A percentile compares a stretch with the other conserved stretches of the same genome.
Conservation (phyloP, 2,797 vertebrate genomes). For the Anguilla megastoma region DNA sequence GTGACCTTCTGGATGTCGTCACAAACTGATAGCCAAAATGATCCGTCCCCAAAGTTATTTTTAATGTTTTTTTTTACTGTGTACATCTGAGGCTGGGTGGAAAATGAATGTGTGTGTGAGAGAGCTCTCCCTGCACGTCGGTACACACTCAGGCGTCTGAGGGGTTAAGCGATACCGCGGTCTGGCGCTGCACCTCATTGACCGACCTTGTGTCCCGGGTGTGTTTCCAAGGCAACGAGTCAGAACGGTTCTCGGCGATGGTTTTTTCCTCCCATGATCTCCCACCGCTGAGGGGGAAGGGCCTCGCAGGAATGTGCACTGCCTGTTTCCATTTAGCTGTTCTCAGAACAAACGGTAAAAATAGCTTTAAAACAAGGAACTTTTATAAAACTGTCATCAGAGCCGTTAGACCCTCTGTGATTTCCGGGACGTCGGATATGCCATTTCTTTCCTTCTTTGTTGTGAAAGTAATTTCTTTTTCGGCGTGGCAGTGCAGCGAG, state of each 20-base stretch:
- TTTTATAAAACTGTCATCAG: conserved; percentile 29
- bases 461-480: background rate
- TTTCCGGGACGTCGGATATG: conserved; percentile 24
- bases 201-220: background rate
- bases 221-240: background rate
- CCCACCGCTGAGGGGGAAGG: background rate
- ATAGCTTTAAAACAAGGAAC: conserved; percentile 28
- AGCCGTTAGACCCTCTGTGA: conserved; percentile 15
- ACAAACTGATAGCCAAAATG: no score
- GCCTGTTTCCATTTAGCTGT: background rate
- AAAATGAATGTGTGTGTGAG: background rate
- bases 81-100: background rate
- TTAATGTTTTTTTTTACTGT: no score
- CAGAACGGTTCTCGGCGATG: background rate
- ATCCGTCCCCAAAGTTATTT: no score
- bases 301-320: conserved; percentile 15
- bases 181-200: background rate
- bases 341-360: conserved; percentile 23
- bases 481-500: background rate
- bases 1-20: no score
- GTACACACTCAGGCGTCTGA: background rate
- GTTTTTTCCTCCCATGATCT: background rate
- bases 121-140: background rate
- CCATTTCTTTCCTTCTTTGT: background rate
- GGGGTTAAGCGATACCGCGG: background rate